Evolutionary conservation across 2,888 invertebrate genomes (phyloP).

Genomic region (Orthosia gracilis): DNA sequence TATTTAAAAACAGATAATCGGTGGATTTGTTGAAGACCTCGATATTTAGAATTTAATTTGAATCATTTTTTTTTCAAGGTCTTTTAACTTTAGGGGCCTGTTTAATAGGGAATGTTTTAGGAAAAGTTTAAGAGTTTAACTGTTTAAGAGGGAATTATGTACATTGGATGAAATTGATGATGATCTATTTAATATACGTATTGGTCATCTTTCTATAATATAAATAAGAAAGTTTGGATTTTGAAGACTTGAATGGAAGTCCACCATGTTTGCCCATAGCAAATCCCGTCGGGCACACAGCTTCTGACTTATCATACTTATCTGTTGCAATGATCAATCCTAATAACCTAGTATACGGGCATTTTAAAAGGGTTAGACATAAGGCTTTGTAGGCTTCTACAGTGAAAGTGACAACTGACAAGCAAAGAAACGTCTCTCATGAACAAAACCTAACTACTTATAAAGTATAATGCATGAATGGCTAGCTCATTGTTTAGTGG

Average conservation of each 20-base stretch:
- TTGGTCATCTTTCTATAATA: neutral
- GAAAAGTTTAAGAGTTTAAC: no score
- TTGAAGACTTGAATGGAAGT: no score
- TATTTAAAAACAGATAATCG: constrained; percentile 83
- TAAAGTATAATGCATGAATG: neutral
- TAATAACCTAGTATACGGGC: no score
- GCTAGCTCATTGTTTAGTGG: neutral
- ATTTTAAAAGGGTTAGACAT: neutral
- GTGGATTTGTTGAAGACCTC: constrained; percentile 71
- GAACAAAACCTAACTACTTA: no score
- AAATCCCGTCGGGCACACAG: no score
- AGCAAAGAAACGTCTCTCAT: neutral
- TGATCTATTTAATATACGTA: neutral
- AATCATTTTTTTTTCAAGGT: constrained; percentile 51
- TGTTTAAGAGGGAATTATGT: neutral
- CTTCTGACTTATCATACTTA: no score
- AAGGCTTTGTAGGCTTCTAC: neutral
- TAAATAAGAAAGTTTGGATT: neutral
- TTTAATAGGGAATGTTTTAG: constrained; percentile 24
- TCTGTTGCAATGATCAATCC: no score
- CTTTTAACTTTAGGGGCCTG: constrained; percentile 40
- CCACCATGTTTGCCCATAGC: no score
- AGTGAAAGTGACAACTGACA: neutral
- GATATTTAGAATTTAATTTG: constrained; percentile 67
- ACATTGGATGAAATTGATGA: neutral